Conservation (phyloP, 2,113 vertebrate species). For the Alligator mississippiensis region DNA sequence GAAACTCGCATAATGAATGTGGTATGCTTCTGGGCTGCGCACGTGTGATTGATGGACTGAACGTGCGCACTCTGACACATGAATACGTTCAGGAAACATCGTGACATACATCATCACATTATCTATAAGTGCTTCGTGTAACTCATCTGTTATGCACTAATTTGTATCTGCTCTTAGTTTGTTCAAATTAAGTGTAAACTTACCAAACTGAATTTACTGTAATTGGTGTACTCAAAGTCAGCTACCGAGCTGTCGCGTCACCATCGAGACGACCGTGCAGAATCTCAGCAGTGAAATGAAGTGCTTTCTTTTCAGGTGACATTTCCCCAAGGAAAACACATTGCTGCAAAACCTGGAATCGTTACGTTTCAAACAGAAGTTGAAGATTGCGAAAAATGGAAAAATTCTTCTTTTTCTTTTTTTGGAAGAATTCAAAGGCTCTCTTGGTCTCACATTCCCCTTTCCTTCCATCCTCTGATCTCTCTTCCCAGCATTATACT, state of each 20-base stretch:
- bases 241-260: constrained; percentile 49
- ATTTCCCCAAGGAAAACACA: background rate
- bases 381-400: background rate
- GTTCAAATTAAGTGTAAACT: constrained; percentile 43
- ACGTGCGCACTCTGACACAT: constrained; percentile 19
- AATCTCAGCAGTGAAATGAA: constrained; percentile 5
- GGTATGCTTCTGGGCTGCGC: background rate
- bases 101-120: background rate
- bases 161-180: constrained; percentile 56
- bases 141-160: constrained; percentile 33
- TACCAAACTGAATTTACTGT: constrained; percentile 59
- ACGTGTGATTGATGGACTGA: constrained; percentile 36
- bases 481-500: background rate
- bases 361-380: constrained; percentile 24
- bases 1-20: background rate
- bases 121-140: constrained; percentile 49
- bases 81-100: constrained; percentile 37
- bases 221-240: constrained; percentile 24
- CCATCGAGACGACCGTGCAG: constrained; percentile 48
- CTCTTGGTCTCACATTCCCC: background rate
- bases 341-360: constrained; percentile 39
- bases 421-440: background rate
- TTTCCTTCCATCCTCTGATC: background rate
- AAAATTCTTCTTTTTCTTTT: background rate
- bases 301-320: constrained; percentile 54